Evolutionary conservation across 2,797 vertebrate genomes (phyloP), one percentile per base, ranked within the genome.

Genomic region (Bradypodion ventrale): DNA sequence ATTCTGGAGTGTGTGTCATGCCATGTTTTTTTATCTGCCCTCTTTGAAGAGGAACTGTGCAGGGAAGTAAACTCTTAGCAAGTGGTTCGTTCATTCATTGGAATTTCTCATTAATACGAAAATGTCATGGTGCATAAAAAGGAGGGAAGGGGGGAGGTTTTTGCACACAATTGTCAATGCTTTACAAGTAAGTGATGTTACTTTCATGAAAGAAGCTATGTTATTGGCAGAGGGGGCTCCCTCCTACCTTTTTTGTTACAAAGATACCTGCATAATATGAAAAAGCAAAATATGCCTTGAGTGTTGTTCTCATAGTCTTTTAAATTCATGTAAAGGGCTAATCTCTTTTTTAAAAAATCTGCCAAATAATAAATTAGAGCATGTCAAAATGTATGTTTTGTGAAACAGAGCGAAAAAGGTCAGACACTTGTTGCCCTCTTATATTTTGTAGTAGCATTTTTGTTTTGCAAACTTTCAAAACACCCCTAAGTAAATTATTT

Each of bases 401-500:
- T 80, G 84, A 72, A 75, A 78, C 60, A 74, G 32, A 75, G 81
- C 75, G 77, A 62, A 60, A 91, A n/a, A 62, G 82, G 80, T 90
- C 77, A 91, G 60, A 85, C 42, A 82, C 21, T 85, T 87, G 87
- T 75, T 90, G 87, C 83, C 85, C 86, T 91, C 42, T 87, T 89
- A 87, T 92, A 82, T 89, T 78, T 85, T 82, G 87, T 88, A 76
- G 85, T 85, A 83, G 79, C 56, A 78, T 66, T 86, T 94, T 91
- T 90, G n/a, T n/a, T 90, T 5, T 87, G 25, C n/a, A 89, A 82
- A 90, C 90, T 40, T 94, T 94, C 88, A 91, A 88, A 89, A 87
- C 90, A 89, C 90, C 77, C 74, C 80, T 88, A 89, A 94, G 89
- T 52, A 66, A 88, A 89, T 88, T 90, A 80, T 91, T 92, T 92